Evolutionary conservation across 2,113 vertebrate species (phyloP), one percentile per base, ranked within the genome.

Genomic region (Callorhinus ursinus): DNA sequence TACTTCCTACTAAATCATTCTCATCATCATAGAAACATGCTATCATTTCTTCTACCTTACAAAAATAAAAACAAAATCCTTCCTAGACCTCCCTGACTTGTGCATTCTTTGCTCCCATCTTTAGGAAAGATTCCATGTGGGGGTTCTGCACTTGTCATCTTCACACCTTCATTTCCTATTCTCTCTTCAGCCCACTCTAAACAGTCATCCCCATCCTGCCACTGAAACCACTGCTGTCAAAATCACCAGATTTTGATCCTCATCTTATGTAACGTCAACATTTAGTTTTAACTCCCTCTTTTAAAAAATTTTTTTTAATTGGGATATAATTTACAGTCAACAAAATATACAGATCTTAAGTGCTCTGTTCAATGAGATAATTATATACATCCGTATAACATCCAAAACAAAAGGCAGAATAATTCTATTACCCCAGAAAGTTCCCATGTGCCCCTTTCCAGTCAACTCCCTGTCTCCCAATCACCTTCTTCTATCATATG

Each of bases 211-310:
- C 57, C 22, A 81, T 88, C 4, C 46, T 88, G 46, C 13, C 39
- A 15, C 2, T 51, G 69, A 84, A 76, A 84, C 42, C 49, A 85
- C 55, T 87, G 26, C 33, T 88, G 59, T 42, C 82, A 88, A 96
- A 67, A 14, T 87, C 74, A 81, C 26, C 31, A 65, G 31, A 65
- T 63, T 26, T 76, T 63, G 63, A 28, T 51, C 53, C 26, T n/a
- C 22, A 93, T 85, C 57, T 82, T 77, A 96, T 49, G 14, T 72
- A 94, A 95, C 63, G 96, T 95, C 88, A 96, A 89, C 67, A 96
- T 97, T 91, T 95, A 97, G 7, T 80, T 80, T 15, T 26, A 80
- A 89, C 49, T 55, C 22, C 10, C 4, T 80, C 63, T 84, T 80
- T 80, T 26, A 59, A 83, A 93, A 65, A 39, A 6, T 8, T 49